Evolutionary conservation across 2,113 vertebrate genomes (phyloP).

Genomic region (Gila orcuttii): DNA sequence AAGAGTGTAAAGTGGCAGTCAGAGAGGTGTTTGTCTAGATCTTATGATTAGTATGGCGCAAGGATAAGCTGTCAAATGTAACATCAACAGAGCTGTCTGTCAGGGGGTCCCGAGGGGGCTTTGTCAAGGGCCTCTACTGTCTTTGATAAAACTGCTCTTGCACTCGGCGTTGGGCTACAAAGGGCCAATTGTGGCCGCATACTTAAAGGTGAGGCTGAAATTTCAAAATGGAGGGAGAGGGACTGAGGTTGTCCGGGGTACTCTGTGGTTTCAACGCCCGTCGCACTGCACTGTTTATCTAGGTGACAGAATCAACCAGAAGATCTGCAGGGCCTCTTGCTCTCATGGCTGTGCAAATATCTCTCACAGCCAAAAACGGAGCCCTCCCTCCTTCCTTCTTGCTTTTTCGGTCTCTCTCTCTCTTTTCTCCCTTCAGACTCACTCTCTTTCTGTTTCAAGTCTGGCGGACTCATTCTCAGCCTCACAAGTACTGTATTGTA

Average conservation of each 20-base stretch:
- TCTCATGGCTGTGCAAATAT: conserved; percentile 45
- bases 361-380: conserved; percentile 28
- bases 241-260: conserved; percentile 1
- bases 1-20: conserved; percentile 53
- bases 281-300: conserved; percentile 51
- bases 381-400: conserved; percentile 26
- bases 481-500: conserved; percentile 45
- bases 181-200: conserved; percentile 39
- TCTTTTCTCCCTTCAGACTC: background rate
- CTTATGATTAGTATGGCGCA: conserved; percentile 55
- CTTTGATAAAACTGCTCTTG: conserved; percentile 33
- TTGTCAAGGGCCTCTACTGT: conserved; percentile 40
- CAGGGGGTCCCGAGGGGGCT: conserved; percentile 40
- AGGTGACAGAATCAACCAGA: conserved; percentile 47
- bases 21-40: conserved; percentile 58
- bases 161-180: conserved; percentile 40
- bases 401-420: background rate
- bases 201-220: conserved; percentile 34
- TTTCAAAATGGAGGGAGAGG: conserved; percentile 52
- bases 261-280: conserved; percentile 47
- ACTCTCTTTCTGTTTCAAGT: background rate
- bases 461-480: conserved; percentile 38
- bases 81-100: conserved; percentile 40
- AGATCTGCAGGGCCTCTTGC: conserved; percentile 54
- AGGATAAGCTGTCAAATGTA: conserved; percentile 51